Evolutionary conservation across 2,113 vertebrate species (phyloP), one percentile per base, ranked within the genome.

Genomic region (Helogale parvula): DNA sequence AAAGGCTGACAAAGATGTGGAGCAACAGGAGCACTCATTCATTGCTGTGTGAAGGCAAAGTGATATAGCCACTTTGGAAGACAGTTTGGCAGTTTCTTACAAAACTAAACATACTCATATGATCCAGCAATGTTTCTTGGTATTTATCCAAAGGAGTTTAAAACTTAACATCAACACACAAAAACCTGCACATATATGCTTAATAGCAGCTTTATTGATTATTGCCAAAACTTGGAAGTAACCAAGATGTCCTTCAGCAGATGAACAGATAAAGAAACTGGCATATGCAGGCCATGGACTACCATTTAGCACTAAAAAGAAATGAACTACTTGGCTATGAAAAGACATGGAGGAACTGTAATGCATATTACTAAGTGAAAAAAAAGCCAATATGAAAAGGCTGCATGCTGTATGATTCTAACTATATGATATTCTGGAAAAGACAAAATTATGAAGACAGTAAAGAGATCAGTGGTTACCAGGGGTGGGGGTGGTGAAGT

Each of bases 301-400:
- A 69, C 68, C 54, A 87, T n/a, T 69, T 60, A 87, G 60, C 47
- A 79, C n/a, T 86, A 93, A 76, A 79, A 87, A 87, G 31, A 93
- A 87, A 87, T 41, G 33, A 52, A 21, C 41, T 66, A 76, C 66
- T 65, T 77, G 38, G n/a, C 19, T 72, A 93, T 77, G n/a, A 93
- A 86, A 77, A 76, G 25, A 52, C 69, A 84, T 74, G 19, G 41
- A 66, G 57, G 57, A 85, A 77, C n/a, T 66, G 52, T 52, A 76
- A 84, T 65, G 27, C 13, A 7, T 57, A 69, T 57, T 80, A 41
- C 25, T 80, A 68, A 81, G 27, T 65, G 54, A 93, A 66, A 85
- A n/a, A 76, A n/a, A 76, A 66, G 57, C 12, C 41, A 38, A 52
- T 38, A 69, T 86, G 82, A 52, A 77, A 93, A 27, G 27, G 19